Conservation (phyloP, 2,113 vertebrate genomes). For the Pimephales promelas region DNA sequence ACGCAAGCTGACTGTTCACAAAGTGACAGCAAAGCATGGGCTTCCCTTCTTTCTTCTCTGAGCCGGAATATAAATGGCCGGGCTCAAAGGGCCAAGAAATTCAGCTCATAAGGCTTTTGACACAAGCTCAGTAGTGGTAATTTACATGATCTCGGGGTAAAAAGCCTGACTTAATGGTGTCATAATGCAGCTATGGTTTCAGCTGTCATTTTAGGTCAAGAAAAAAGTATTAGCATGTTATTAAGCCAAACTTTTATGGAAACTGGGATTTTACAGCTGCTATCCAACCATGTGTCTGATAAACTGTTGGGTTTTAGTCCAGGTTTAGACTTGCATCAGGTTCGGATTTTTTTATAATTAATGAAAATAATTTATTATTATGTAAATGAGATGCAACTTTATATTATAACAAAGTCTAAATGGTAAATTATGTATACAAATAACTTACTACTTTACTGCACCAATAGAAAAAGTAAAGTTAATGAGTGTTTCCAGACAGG, state of each 20-base stretch:
- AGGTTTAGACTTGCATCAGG: too few species aligned
- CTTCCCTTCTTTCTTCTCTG: conserved; percentile 31
- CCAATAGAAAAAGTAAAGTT: neutral
- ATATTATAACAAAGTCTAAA: too few species aligned
- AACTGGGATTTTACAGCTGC: neutral
- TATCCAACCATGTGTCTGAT: too few species aligned
- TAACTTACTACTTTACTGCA: neutral
- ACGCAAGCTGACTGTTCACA: conserved; percentile 5
- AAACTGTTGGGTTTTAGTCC: too few species aligned
- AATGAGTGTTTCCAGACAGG: neutral
- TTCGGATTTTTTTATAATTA: too few species aligned
- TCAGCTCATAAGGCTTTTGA: neutral
- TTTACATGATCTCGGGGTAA: neutral
- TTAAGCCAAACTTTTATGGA: neutral
- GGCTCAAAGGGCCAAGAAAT: neutral
- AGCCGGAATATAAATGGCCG: conserved; percentile 7
- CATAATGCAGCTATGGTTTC: neutral
- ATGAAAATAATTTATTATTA: too few species aligned
- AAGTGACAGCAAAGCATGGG: conserved; percentile 46
- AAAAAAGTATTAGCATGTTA: neutral
- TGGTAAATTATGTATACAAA: too few species aligned
- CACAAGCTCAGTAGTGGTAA: neutral
- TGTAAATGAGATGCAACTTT: too few species aligned
- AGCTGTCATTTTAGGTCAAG: neutral
- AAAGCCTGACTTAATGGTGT: conserved; percentile 16